These are phyloP conservation scores for Seriola quinqueradiata DNA, from an alignment of 2,113 vertebrate genomes.

Conservation along the genomic window DNA sequence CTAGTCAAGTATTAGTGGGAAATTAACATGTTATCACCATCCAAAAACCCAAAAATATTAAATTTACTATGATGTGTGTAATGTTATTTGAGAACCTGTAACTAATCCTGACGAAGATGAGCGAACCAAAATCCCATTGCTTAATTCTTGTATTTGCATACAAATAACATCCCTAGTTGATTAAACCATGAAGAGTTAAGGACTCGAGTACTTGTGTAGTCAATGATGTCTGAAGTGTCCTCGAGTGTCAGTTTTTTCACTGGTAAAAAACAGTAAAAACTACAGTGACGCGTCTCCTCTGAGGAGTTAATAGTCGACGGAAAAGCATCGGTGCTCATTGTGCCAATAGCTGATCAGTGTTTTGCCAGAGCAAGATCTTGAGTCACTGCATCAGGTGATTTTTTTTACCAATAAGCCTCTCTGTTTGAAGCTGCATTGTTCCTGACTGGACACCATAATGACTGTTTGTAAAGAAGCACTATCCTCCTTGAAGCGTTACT, in stretches of 20 bases:
- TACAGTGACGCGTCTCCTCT: too few species aligned
- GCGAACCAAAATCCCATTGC: background rate
- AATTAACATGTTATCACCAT: background rate
- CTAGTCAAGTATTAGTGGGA: background rate
- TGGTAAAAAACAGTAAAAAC: too few species aligned
- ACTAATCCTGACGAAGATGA: background rate
- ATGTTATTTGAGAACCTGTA: too few species aligned
- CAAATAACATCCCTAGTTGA: too few species aligned
- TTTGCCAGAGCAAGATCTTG: background rate
- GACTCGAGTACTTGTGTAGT: too few species aligned
- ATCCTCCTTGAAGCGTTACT: background rate
- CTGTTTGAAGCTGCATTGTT: background rate
- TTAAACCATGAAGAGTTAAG: too few species aligned
- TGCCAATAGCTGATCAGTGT: conserved; percentile 12
- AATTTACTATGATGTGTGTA: too few species aligned
- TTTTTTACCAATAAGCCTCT: background rate
- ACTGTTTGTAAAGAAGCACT: background rate
- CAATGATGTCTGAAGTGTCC: too few species aligned
- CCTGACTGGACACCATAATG: conserved; percentile 16
- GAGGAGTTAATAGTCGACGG: too few species aligned
- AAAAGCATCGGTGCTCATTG: background rate
- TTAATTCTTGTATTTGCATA: background rate
- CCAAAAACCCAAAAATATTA: too few species aligned
- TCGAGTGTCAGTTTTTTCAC: too few species aligned
- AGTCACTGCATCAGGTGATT: background rate